These are phyloP conservation scores for Choristoneura fumiferana DNA, from an alignment of 1,140 invertebrate species.

Conservation along the genomic window DNA sequence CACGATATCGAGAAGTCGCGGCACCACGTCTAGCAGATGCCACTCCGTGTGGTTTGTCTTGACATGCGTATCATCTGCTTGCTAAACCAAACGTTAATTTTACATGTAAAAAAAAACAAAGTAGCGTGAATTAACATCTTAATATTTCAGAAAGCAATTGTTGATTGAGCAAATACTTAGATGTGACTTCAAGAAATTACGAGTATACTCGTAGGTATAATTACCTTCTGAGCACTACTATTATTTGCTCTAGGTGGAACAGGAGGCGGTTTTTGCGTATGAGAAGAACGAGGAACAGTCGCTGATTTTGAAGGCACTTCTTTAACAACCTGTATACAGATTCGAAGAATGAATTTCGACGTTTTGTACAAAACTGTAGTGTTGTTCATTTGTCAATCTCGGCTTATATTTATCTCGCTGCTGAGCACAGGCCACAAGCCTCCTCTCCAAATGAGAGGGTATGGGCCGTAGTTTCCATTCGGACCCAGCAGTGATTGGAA, in stretches of 20 bases:
- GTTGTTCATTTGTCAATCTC: too few relatives aligned
- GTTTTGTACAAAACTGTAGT: too few relatives aligned
- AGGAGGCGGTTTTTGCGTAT: constrained; percentile 54
- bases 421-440: too few relatives aligned
- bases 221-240: constrained; percentile 45
- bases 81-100: constrained; percentile 20
- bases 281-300: constrained; percentile 55
- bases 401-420: too few relatives aligned
- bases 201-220: too few relatives aligned
- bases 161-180: too few relatives aligned
- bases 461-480: too few relatives aligned
- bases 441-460: too few relatives aligned
- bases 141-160: too few relatives aligned
- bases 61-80: constrained; percentile 21
- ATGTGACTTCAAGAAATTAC: neutral
- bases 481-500: too few relatives aligned
- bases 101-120: neutral
- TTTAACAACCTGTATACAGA: constrained; percentile 34
- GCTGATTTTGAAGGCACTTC: constrained; percentile 57
- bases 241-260: constrained; percentile 53
- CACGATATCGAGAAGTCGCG: constrained; percentile 89
- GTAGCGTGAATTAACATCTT: neutral
- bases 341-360: too few relatives aligned
- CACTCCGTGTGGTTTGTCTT: constrained; percentile 74
- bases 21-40: constrained; percentile 91